Evolutionary conservation across 2,888 invertebrate genomes (phyloP), one percentile per base, ranked within the genome.

Genomic region (Phasia obesa): DNA sequence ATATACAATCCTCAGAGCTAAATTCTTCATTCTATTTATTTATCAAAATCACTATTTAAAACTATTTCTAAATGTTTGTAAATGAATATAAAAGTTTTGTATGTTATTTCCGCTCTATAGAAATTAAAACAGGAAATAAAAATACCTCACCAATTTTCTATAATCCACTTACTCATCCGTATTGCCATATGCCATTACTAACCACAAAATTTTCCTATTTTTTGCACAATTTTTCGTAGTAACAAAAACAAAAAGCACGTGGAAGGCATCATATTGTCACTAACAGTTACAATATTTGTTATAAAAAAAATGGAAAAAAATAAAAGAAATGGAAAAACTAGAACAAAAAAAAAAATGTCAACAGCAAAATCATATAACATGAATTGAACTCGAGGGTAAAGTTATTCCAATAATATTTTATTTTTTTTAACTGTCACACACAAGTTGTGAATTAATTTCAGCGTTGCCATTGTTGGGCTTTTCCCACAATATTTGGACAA

Each of bases 241-340:
- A 62, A 77, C 55, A 27, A 19, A 42, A 47, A 47, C 13, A 35
- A 23, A 49, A 55, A 65, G 47, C 62, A 76, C 71, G 17, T 83
- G 71, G 44, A 71, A 76, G 75, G 75, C 75, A 64, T 83, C 75
- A 83, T 71, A 76, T 79, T 83, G 79, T 76, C 79, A 76, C 79
- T 71, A 70, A 59, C 75, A 75, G 65, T 79, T 79, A 47, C 74
- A 57, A 23, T 65, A 53, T 65, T 65, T 83, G 74, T 78, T 65
- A 59, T 60, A 25, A 65, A 65, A 62, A 38, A 17, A 17, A 17
- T 55, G 6, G 65, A 65, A 57, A 49, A 71, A 71, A 44, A 44
- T 44, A 51, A 59, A 47, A 64, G 9, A 67, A 55, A 47, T 31
- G 3, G 7, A 53, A 31, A 60, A 65, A 44, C n/a, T n/a, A n/a